These are phyloP conservation scores for Melanaphis sacchari DNA, from an alignment of 1,140 invertebrate species.

Conservation along the genomic window DNA sequence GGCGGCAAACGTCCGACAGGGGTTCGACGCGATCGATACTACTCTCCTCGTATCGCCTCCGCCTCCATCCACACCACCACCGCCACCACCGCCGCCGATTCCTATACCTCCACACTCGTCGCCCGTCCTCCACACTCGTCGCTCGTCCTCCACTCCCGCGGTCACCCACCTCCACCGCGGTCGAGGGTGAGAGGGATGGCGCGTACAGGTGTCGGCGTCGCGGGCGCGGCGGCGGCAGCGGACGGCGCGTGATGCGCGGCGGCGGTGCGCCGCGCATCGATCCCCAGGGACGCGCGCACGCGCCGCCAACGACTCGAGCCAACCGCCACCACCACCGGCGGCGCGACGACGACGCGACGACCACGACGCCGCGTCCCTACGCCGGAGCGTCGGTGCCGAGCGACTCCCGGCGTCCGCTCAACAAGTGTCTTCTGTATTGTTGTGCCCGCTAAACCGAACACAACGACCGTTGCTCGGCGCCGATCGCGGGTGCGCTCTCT, in stretches of 20 bases:
- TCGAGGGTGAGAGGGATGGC: constrained; percentile 59
- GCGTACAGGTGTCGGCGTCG: constrained; percentile 62
- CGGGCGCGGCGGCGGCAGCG: constrained; percentile 59
- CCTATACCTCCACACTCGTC: background rate
- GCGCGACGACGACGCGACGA: constrained; percentile 33
- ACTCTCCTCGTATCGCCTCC: background rate
- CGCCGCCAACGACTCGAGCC: background rate
- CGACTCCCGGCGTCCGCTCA: constrained; percentile 49
- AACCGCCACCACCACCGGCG: constrained; percentile 8
- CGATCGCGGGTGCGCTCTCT: constrained; percentile 55
- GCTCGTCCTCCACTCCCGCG: background rate
- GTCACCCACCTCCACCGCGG: too few species aligned
- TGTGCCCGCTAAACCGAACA: constrained; percentile 47
- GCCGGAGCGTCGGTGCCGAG: constrained; percentile 25
- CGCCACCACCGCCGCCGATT: background rate
- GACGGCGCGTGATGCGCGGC: constrained; percentile 12
- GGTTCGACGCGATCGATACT: constrained; percentile 14
- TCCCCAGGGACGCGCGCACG: constrained; percentile 53
- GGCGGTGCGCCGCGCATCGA: constrained; percentile 30
- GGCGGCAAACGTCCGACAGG: background rate
- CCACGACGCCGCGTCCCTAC: constrained; percentile 32
- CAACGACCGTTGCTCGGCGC: constrained; percentile 57
- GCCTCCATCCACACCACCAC: background rate
- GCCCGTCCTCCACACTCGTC: background rate
- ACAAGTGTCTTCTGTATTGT: constrained; percentile 50